These are phyloP conservation scores for Leguminivora glycinivorella DNA, from an alignment of 1,140 invertebrate species.

Conservation along the genomic window DNA sequence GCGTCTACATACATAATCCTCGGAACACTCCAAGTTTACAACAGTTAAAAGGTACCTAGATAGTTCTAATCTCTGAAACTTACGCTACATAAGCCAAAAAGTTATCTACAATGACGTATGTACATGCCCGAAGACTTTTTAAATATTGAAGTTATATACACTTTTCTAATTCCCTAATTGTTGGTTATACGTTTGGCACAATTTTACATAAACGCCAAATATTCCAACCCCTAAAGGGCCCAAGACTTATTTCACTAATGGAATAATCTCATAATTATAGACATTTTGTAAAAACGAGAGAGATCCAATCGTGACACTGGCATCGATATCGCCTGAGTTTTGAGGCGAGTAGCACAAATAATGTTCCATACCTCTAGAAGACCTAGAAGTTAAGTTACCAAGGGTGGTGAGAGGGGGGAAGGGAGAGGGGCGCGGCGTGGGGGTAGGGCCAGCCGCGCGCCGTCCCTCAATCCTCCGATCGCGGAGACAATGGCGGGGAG, in stretches of 20 bases:
- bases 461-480: constrained; percentile 82
- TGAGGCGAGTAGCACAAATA: not conserved
- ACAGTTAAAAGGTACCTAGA: constrained; percentile 11
- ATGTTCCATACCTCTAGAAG: constrained; percentile 24
- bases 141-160: constrained; percentile 53
- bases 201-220: constrained; percentile 30
- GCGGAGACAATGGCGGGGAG: constrained; percentile 79
- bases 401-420: constrained; percentile 65
- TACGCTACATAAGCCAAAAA: constrained; percentile 23
- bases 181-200: constrained; percentile 59
- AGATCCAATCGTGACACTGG: constrained; percentile 73
- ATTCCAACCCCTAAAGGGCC: constrained; percentile 16
- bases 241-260: constrained; percentile 73
- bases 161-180: constrained; percentile 59
- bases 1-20: constrained; percentile 45
- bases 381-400: constrained; percentile 64
- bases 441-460: constrained; percentile 80
- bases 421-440: constrained; percentile 69
- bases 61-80: constrained; percentile 23
- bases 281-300: constrained; percentile 58
- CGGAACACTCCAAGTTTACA: constrained; percentile 26
- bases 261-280: constrained; percentile 73
- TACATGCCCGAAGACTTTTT: not conserved
- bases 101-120: constrained; percentile 28
- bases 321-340: constrained; percentile 37